A percentile compares a stretch with the other conserved stretches of the same genome.
phyloP scores from a whole-genome alignment of 1,140 invertebrate species.

The Centruroides sculpturatus region DNA sequence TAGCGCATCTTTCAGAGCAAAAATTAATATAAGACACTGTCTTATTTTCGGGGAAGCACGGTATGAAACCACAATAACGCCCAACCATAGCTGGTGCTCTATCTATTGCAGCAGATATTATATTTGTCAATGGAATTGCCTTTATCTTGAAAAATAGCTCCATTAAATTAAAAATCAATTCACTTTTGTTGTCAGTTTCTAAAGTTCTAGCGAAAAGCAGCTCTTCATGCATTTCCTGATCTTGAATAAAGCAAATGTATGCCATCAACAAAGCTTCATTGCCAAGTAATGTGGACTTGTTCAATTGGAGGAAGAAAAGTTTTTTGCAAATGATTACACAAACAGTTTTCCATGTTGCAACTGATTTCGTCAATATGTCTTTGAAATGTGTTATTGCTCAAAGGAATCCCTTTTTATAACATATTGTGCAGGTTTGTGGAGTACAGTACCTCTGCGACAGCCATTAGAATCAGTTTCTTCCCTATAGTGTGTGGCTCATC shows the following conservation, averaged over 20 bases:
- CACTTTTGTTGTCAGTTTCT: constrained; percentile 6
- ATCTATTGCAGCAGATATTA: constrained; percentile 24
- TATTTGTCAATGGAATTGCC: constrained; percentile 22
- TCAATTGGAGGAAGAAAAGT: neutral
- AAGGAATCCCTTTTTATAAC: neutral
- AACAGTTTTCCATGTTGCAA: neutral
- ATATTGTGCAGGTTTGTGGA: neutral
- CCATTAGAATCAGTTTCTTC: too few species aligned
- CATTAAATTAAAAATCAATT: constrained; percentile 9
- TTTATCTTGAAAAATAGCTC: constrained; percentile 21
- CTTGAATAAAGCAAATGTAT: neutral
- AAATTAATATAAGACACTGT: too few species aligned
- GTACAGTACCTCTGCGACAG: neutral
- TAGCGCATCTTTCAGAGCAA: too few species aligned
- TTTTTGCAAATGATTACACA: too few species aligned
- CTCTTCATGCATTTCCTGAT: neutral
- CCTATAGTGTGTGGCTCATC: too few species aligned
- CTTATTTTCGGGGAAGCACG: too few species aligned
- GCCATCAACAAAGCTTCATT: neutral
- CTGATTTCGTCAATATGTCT: neutral
- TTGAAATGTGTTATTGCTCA: neutral
- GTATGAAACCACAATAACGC: constrained; percentile 20
- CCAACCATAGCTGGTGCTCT: constrained; percentile 22
- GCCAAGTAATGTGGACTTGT: neutral
- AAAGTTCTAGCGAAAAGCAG: constrained; percentile 5